Evolutionary conservation across 53 echinoderm and acorn worm species (phyloP).

Genomic region (Antedon mediterranea): DNA sequence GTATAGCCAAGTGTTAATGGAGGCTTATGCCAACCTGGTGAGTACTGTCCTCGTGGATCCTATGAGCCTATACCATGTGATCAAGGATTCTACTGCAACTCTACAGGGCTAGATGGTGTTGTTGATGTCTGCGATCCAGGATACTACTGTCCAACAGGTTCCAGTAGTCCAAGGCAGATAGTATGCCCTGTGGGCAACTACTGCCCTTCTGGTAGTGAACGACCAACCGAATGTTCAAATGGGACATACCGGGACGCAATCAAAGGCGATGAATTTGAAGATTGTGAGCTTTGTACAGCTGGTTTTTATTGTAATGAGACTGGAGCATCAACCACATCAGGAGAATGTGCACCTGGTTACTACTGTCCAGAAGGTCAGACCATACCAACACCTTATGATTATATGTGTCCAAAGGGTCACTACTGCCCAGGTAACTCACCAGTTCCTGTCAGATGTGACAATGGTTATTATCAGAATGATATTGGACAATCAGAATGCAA

Average conservation of each 20-base stretch:
- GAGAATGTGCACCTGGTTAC: constrained; percentile 59
- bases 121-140: constrained; percentile 67
- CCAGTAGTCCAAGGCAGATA: constrained; percentile 47
- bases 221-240: constrained; percentile 63
- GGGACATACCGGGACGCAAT: constrained; percentile 77
- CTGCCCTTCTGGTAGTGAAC: constrained; percentile 49
- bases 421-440: constrained; percentile 55
- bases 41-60: constrained; percentile 62
- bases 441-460: constrained; percentile 59
- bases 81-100: constrained; percentile 60
- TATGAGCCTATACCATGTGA: constrained; percentile 41
- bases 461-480: constrained; percentile 74
- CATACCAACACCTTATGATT: constrained; percentile 77
- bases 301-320: constrained; percentile 91
- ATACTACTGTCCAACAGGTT: constrained; percentile 85
- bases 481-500: constrained; percentile 38
- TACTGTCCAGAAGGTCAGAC: constrained; percentile 89
- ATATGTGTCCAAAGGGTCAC: constrained; percentile 79
- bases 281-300: constrained; percentile 64
- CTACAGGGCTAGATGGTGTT: constrained; percentile 46
- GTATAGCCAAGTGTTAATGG: constrained; percentile 61
- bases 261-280: constrained; percentile 58
- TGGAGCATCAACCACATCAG: constrained; percentile 42
- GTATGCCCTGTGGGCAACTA: constrained; percentile 79
- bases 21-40: constrained; percentile 76